Conservation (phyloP, 2,113 vertebrate genomes). For the Chiloscyllium plagiosum region DNA sequence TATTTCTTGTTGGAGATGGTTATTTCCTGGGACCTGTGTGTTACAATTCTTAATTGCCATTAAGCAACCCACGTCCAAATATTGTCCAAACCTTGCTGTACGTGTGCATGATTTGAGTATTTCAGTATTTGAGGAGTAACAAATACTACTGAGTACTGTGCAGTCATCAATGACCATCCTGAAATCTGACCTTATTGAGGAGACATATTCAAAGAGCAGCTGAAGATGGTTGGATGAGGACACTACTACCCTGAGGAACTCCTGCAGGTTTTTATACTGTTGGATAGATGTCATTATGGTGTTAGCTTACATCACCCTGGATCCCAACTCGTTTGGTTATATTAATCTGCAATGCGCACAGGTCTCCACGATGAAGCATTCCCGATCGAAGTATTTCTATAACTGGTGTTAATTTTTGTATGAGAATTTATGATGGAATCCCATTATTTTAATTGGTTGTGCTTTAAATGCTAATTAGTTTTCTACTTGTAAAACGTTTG, state of each 20-base stretch:
- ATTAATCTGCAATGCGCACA: background rate
- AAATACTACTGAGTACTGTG: no score
- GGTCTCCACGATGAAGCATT: background rate
- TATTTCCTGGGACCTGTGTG: background rate
- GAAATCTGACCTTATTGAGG: no score
- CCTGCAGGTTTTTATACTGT: no score
- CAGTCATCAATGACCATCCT: no score
- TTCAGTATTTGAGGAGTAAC: no score
- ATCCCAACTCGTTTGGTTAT: background rate
- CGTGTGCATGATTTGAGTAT: no score
- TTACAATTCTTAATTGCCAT: no score
- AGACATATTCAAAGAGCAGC: no score
- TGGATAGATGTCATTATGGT: background rate
- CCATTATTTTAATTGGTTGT: background rate
- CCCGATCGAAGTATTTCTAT: background rate
- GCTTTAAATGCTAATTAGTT: background rate
- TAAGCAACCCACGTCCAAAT: no score
- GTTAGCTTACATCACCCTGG: background rate
- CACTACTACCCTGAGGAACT: no score
- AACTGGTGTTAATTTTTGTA: background rate
- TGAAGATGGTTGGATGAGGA: no score
- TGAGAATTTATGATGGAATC: background rate
- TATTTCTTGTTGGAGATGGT: background rate
- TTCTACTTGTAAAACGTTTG: background rate
- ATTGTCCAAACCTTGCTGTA: no score